Evolutionary conservation across 53 echinoderm and acorn worm species (phyloP).

Genomic region (Hippasteria phrygiana): DNA sequence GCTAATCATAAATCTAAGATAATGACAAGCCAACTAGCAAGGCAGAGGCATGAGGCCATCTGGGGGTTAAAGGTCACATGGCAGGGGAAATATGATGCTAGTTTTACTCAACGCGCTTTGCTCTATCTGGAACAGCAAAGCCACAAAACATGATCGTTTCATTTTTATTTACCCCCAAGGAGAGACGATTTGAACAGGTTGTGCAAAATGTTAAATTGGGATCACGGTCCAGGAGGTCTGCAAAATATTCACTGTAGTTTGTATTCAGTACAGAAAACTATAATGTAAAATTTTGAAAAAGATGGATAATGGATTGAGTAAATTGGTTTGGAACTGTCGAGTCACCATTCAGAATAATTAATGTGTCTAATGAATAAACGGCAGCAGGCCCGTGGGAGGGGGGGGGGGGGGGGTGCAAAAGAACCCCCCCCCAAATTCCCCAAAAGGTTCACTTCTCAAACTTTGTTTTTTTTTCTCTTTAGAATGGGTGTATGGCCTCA

Average conservation of each 20-base stretch:
- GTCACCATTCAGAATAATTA: too few species aligned
- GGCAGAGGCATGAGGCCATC: neutral
- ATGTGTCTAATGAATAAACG: too few species aligned
- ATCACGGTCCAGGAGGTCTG: constrained; percentile 25
- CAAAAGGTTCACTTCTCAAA: too few species aligned
- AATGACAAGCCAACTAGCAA: neutral
- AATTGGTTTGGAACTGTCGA: too few species aligned
- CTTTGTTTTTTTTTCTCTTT: too few species aligned
- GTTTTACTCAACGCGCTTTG: neutral
- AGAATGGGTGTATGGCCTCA: too few species aligned
- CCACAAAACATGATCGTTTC: neutral
- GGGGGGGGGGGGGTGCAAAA: too few species aligned
- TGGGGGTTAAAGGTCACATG: constrained; percentile 3
- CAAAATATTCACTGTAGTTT: neutral
- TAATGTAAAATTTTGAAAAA: too few species aligned
- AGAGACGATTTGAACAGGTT: neutral
- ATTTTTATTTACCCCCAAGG: constrained; percentile 16
- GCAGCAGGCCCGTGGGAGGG: too few species aligned
- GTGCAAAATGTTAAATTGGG: neutral
- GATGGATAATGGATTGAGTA: too few species aligned
- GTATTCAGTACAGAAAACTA: too few species aligned
- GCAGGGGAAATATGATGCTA: neutral
- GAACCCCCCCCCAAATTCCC: too few species aligned
- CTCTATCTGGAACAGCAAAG: neutral
- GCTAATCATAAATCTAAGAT: constrained; percentile 11